These are phyloP conservation scores for Margaritifera margaritifera DNA, from an alignment of 2,888 invertebrate species.

Conservation along the genomic window DNA sequence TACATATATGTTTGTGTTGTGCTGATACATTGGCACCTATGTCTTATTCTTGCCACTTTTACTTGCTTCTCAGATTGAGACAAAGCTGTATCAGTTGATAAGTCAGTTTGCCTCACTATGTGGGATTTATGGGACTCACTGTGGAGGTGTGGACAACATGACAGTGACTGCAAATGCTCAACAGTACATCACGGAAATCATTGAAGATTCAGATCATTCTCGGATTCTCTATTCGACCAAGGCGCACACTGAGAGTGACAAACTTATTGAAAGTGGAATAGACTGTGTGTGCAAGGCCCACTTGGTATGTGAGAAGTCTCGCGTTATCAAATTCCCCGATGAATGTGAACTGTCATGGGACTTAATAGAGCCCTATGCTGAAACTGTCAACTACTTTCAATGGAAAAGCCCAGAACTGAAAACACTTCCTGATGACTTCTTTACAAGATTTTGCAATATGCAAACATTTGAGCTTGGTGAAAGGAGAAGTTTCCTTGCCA, in stretches of 20 bases:
- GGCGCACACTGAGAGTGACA: conserved; percentile 24
- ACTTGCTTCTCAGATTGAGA: conserved; percentile 34
- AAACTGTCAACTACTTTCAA: conserved; percentile 44
- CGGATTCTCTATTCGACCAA: conserved; percentile 17
- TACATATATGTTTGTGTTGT: too few relatives aligned
- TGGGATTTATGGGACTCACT: conserved; percentile 51
- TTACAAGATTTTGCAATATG: conserved; percentile 50
- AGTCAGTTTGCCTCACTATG: conserved; percentile 49
- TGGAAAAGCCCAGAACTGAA: conserved; percentile 33
- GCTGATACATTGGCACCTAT: too few relatives aligned
- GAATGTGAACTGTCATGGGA: conserved; percentile 30
- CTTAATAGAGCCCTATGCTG: conserved; percentile 52
- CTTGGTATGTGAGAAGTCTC: conserved; percentile 23
- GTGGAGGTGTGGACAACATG: conserved; percentile 49
- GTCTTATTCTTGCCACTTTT: too few relatives aligned
- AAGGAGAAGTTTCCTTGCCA: conserved; percentile 11
- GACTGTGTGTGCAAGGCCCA: conserved; percentile 44
- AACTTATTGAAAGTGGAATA: conserved; percentile 18
- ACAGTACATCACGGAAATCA: conserved; percentile 13
- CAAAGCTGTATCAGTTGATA: conserved; percentile 22
- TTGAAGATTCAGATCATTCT: conserved; percentile 26
- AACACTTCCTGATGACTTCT: conserved; percentile 47
- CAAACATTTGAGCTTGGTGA: conserved; percentile 36
- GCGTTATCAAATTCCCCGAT: conserved; percentile 7
- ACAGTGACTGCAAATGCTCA: conserved; percentile 31